Conservation (phyloP, 2,797 vertebrate genomes). For the Anguilla pacifica region DNA sequence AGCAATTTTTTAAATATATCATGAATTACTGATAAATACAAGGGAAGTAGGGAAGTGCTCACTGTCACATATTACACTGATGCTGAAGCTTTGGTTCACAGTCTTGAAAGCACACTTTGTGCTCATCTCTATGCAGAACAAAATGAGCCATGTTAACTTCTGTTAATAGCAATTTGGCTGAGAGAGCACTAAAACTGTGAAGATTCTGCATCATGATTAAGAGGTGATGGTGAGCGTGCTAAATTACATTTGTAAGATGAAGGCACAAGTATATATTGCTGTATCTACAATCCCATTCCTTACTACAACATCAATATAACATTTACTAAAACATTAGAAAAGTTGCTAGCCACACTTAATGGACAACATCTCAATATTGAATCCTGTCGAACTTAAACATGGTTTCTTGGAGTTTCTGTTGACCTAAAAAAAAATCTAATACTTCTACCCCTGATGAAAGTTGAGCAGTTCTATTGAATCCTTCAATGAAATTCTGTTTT, state of each 20-base stretch:
- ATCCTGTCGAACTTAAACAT: background rate
- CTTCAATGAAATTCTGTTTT: too few species aligned
- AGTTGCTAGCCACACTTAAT: background rate
- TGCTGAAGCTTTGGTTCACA: background rate
- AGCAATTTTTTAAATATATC: background rate
- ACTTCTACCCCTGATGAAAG: background rate
- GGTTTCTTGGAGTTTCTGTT: background rate
- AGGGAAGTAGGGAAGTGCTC: background rate
- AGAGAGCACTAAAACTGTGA: background rate
- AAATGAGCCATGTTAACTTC: background rate
- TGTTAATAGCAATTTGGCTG: background rate
- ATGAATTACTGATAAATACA: background rate
- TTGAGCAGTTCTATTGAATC: too few species aligned
- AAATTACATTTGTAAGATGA: background rate
- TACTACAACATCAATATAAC: background rate
- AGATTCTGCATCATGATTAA: background rate
- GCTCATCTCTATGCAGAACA: background rate
- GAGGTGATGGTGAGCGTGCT: background rate
- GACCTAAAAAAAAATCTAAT: background rate
- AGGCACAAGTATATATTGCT: background rate
- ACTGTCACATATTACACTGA: background rate
- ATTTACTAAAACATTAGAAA: background rate
- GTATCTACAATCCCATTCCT: background rate
- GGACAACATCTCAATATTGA: background rate
- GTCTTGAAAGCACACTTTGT: background rate